These are phyloP conservation scores for Poecilia gillii DNA, from an alignment of 2,797 vertebrate species.

Conservation along the genomic window DNA sequence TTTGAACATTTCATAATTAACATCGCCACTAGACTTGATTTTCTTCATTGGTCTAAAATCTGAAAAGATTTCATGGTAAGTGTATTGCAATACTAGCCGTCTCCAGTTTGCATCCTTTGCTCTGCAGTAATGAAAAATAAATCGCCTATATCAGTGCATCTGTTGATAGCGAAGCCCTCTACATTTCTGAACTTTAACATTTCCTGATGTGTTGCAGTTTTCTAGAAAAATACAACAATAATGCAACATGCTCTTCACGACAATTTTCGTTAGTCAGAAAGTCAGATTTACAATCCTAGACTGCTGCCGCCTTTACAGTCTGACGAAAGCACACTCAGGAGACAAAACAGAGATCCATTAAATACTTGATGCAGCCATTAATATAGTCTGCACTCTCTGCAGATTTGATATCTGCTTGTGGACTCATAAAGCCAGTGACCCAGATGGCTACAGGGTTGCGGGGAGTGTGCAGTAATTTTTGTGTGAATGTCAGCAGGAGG, in stretches of 20 bases:
- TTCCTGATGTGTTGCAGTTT: background rate
- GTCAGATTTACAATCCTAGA: conserved; percentile 12
- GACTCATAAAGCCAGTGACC: conserved; percentile 55
- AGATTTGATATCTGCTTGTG: conserved; percentile 37
- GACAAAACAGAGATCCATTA: conserved; percentile 46
- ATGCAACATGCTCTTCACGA: conserved; percentile 7
- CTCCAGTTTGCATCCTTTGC: background rate
- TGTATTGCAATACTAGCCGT: background rate
- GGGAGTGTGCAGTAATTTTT: conserved; percentile 36
- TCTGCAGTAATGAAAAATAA: background rate
- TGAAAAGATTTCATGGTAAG: background rate
- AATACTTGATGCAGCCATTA: conserved; percentile 44
- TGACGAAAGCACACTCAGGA: conserved; percentile 32
- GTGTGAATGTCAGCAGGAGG: conserved; percentile 40
- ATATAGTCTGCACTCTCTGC: conserved; percentile 38
- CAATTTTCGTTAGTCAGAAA: conserved; percentile 8
- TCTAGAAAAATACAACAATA: conserved; percentile 7
- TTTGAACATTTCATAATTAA: background rate
- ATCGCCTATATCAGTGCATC: background rate
- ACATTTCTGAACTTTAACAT: background rate
- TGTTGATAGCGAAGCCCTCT: background rate
- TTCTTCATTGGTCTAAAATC: background rate
- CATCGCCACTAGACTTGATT: background rate
- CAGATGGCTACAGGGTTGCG: conserved; percentile 36
- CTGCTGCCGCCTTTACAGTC: background rate